Evolutionary conservation across 2,113 vertebrate species (phyloP), one percentile per base, ranked within the genome.

Genomic region (Cyanocitta stelleri): DNA sequence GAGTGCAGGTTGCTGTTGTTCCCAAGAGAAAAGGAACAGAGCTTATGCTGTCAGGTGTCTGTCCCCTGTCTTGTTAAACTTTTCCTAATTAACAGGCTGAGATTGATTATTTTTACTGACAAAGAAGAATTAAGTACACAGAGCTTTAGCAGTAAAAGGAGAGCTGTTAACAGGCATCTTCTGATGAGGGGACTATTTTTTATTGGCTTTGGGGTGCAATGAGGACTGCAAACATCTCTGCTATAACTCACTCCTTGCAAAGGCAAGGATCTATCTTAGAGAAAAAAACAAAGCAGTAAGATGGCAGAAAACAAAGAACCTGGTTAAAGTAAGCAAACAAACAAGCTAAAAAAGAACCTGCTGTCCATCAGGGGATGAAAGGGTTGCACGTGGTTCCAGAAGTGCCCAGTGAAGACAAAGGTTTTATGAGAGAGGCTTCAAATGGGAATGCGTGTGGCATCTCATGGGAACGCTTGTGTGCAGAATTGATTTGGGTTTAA

Each of bases 161-260:
- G 72, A 86, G 74, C 72, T 97, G 94, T 98, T 97, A 97, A 97
- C 89, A 96, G 95, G 91, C 97, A 97, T 94, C 75, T 90, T 95
- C 94, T 91, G 95, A 92, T 95, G 96, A 86, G 87, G 82, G 92
- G 66, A 77, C 95, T 97, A 32, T 37, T 61, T 96, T 98, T 97
- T 96, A 96, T 82, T 94, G 95, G 83, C 87, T 81, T 41, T 63
- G 87, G 55, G 87, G 89, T 96, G 87, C 75, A 92, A 33, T 77
- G 78, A 94, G 96, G 94, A 93, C 96, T 93, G 85, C 97, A 98
- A 97, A 97, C 96, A 96, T 96, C 93, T 96, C 96, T 97, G 80
- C 87, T 97, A 24, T 89, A 96, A 95, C 58, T 95, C 72, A 74
- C 46, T 90, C 75, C 85, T 80, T 63, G 87, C 83, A 94, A 96